Evolutionary conservation across 2,797 vertebrate genomes (phyloP), one percentile per base, ranked within the genome.

Genomic region (Serranus cabrilla): DNA sequence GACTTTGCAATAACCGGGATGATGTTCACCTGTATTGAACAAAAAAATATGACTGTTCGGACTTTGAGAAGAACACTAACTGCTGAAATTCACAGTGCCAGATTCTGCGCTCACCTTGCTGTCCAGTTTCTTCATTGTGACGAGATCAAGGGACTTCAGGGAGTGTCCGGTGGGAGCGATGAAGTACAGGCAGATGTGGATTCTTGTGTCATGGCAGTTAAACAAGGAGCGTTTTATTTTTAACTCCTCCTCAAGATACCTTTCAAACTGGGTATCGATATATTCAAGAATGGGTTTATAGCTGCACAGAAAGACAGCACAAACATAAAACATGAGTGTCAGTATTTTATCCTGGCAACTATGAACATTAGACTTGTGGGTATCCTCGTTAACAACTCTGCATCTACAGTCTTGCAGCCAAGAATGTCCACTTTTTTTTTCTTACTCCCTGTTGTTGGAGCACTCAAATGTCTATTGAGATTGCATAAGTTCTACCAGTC

Each of bases 111-210:
- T 46, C 87, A 99, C 98, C 96, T 99, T 99, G 94, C 97, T 98
- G 71, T 99, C 98, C 71, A 99, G 92, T 76, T 98, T 99, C 93
- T 99, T 99, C 97, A 99, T 99, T 0, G 97, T 98, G 74, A 99
- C 97, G 58, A 99, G 94, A 80, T 99, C 98, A 57, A 99, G 88
- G 56, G 97, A 98, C 91, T 98, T 99, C 47, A 99, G 95, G 0
- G 98, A 99, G 84, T 99, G 98, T 1, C 98, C 98, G 0, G 95
- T 98, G 16, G 98, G 98, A 0, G 97, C 96, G 80, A 99, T 99
- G 91, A 99, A 99, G 89, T 99, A 99, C 27, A 99, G 95, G 84
- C 98, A 99, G 78, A 96, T 95, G 0, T 99, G 98, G 79, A 99
- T 96, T 89, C 98, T 95, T 0, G 97, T 96, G 94, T 99, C 98